A percentile compares a stretch with the other conserved stretches of the same genome.
These are phyloP conservation scores for Sceloporus undulatus DNA, from an alignment of 2,113 vertebrate genomes.

Conservation along the genomic window DNA sequence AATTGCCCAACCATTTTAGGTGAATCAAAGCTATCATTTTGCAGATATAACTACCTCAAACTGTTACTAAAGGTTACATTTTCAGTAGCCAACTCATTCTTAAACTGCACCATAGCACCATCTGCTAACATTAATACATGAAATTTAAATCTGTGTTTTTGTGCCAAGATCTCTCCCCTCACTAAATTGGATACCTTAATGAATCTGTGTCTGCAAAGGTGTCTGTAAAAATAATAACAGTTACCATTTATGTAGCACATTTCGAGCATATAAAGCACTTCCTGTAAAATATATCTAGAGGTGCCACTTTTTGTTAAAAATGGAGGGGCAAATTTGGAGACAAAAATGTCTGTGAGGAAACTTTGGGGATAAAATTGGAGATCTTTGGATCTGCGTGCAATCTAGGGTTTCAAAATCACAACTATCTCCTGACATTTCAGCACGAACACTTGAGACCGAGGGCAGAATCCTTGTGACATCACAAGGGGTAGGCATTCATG, in stretches of 20 bases:
- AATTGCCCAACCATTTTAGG: constrained; percentile 33
- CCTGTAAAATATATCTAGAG: not conserved
- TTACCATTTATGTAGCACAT: constrained; percentile 21
- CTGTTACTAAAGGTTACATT: not conserved
- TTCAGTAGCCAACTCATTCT: constrained; percentile 11
- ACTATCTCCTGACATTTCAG: too few relatives aligned
- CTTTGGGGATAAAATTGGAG: not conserved
- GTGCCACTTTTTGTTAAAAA: not conserved
- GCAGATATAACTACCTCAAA: constrained; percentile 31
- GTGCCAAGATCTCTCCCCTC: constrained; percentile 11
- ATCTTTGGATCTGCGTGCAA: not conserved
- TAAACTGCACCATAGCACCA: constrained; percentile 12
- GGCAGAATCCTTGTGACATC: too few relatives aligned
- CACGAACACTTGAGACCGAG: too few relatives aligned
- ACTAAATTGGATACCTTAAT: constrained; percentile 23
- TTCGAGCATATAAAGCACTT: constrained; percentile 1
- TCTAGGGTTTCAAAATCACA: too few relatives aligned
- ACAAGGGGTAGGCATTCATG: too few relatives aligned
- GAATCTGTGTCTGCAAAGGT: constrained; percentile 35
- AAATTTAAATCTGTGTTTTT: constrained; percentile 21
- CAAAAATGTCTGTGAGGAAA: not conserved
- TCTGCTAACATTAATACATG: constrained; percentile 33
- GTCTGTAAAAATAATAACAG: constrained; percentile 28
- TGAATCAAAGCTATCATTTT: constrained; percentile 16
- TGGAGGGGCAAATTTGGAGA: not conserved